A percentile compares a stretch with the other conserved stretches of the same genome.
These are phyloP conservation scores for Netelia inedita DNA, from an alignment of 2,888 invertebrate species.

Conservation along the genomic window DNA sequence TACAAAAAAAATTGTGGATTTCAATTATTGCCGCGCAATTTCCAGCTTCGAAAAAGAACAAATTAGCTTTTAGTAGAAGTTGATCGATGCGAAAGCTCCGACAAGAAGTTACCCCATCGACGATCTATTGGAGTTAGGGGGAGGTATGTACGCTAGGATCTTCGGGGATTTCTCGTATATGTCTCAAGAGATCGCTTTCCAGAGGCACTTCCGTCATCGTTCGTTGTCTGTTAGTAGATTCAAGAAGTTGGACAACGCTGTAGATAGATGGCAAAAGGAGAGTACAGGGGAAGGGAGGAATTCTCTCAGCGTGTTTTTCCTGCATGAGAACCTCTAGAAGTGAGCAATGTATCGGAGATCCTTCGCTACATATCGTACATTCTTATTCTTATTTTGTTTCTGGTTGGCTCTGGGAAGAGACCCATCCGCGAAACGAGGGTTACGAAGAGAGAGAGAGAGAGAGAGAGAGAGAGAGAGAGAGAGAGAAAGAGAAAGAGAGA, in stretches of 20 bases:
- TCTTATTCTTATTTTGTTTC: not conserved
- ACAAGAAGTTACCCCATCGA: not conserved
- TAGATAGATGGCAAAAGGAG: slow-evolving; percentile 3
- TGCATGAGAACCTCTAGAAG: not conserved
- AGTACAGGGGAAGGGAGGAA: not conserved
- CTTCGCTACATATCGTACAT: not conserved
- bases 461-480: not conserved
- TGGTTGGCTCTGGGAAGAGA: not conserved
- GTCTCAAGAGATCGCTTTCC: slow-evolving; percentile 55
- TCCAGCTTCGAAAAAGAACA: no score
- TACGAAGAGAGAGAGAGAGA: not conserved
- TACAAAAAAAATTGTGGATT: no score
- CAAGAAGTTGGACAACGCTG: slow-evolving; percentile 32
- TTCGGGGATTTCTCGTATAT: slow-evolving; percentile 42
- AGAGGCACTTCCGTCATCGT: slow-evolving; percentile 35
- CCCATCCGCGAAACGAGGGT: not conserved
- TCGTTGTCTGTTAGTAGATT: slow-evolving; percentile 26
- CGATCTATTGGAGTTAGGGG: slow-evolving; percentile 13
- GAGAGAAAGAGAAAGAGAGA: not conserved
- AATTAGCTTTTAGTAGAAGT: no score
- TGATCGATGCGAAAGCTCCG: no score
- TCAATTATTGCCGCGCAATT: no score
- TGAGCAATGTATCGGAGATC: not conserved
- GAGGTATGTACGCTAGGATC: slow-evolving; percentile 34
- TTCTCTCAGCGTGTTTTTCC: not conserved